These are phyloP conservation scores for Philereme vetulata DNA, from an alignment of 2,888 invertebrate species.

Conservation along the genomic window DNA sequence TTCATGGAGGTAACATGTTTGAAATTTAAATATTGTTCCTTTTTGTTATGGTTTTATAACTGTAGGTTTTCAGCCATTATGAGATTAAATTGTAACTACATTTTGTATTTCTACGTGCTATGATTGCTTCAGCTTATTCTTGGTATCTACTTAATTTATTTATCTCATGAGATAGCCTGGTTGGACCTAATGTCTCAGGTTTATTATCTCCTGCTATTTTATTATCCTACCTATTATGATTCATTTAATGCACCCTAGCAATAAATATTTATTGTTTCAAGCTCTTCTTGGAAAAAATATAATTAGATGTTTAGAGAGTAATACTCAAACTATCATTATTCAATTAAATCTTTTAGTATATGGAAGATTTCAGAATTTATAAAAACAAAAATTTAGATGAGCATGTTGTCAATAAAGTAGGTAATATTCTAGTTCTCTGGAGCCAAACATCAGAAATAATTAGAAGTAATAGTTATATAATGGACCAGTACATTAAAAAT, in stretches of 20 bases:
- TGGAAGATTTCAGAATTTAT: too few relatives aligned
- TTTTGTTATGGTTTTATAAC: neutral
- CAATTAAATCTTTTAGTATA: too few relatives aligned
- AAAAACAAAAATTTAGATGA: too few relatives aligned
- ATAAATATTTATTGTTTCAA: too few relatives aligned
- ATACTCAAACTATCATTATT: too few relatives aligned
- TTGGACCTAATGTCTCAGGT: slow-evolving; percentile 9
- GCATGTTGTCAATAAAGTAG: too few relatives aligned
- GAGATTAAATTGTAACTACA: neutral
- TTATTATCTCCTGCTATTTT: slow-evolving; percentile 8
- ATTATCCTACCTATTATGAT: neutral
- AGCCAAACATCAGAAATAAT: too few relatives aligned
- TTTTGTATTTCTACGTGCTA: neutral
- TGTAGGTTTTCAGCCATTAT: neutral
- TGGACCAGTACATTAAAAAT: too few relatives aligned
- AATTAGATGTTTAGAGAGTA: too few relatives aligned
- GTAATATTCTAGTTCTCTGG: too few relatives aligned
- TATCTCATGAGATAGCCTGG: slow-evolving; percentile 4
- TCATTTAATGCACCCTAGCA: neutral
- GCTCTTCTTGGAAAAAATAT: too few relatives aligned
- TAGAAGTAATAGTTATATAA: too few relatives aligned
- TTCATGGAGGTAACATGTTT: slow-evolving; percentile 36
- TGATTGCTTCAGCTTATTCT: slow-evolving; percentile 5
- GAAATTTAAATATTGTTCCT: slow-evolving; percentile 13
- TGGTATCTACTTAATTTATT: slow-evolving; percentile 2